Percentiles rank a stretch among this genome's conserved stretches.
These are phyloP conservation scores for Plutella xylostella DNA, from an alignment of 2,888 invertebrate species.

Conservation along the genomic window DNA sequence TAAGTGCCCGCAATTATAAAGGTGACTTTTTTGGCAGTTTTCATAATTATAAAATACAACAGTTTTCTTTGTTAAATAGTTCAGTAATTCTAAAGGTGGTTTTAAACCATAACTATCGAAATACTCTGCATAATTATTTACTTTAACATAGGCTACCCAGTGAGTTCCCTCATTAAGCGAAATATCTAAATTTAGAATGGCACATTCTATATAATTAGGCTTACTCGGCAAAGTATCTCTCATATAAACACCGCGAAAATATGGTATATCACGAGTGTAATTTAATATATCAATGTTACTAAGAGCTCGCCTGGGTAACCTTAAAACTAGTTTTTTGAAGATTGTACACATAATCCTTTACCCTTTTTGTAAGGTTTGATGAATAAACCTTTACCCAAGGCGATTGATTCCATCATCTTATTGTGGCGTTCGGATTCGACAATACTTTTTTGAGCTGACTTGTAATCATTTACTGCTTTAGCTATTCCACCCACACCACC, in stretches of 20 bases:
- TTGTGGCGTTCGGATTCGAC: no score
- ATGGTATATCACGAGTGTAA: no score
- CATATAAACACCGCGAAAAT: no score
- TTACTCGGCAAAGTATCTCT: no score
- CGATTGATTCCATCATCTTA: conserved; percentile 38
- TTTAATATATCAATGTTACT: conserved; percentile 13
- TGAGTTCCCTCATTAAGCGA: no score
- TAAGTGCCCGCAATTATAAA: conserved; percentile 7
- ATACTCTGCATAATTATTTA: conserved; percentile 23
- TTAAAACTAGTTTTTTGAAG: conserved; percentile 12
- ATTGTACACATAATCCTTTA: conserved; percentile 3
- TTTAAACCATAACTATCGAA: conserved; percentile 34
- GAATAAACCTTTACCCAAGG: conserved; percentile 27
- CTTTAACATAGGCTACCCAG: conserved; percentile 32
- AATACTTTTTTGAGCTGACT: no score
- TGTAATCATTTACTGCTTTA: no score
- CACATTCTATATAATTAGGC: conserved; percentile 19
- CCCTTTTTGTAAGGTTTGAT: no score
- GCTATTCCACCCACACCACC: conserved; percentile 32
- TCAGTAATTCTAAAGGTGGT: conserved; percentile 25
- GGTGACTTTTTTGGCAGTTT: conserved; percentile 2
- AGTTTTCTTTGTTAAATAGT: conserved; percentile 15
- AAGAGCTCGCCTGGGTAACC: conserved; percentile 11
- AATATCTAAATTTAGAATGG: conserved; percentile 24
- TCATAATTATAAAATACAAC: conserved; percentile 22